Evolutionary conservation across 2,888 invertebrate species (phyloP).

Genomic region (Blastobasis lacticolella): DNA sequence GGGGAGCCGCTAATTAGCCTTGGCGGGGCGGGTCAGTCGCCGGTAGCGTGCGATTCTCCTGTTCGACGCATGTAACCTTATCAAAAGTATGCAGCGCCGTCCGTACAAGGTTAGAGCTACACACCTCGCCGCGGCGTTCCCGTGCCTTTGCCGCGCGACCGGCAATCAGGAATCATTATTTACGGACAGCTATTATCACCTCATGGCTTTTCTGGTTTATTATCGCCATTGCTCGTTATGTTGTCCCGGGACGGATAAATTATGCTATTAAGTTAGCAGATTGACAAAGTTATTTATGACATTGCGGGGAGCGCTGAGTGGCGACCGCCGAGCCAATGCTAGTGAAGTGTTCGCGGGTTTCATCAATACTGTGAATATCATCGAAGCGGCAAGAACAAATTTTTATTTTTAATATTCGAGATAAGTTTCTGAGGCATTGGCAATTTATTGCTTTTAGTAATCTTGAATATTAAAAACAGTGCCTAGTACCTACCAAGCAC

Average conservation of each 20-base stretch:
- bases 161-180: constrained; percentile 72
- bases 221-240: constrained; percentile 71
- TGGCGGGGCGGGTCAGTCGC: no score
- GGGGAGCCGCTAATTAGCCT: constrained; percentile 24
- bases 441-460: no score
- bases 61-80: constrained; percentile 16
- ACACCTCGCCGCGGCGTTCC: constrained; percentile 31
- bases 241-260: constrained; percentile 70
- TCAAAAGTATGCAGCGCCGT: not conserved
- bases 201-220: constrained; percentile 73
- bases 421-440: no score
- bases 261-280: constrained; percentile 74
- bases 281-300: constrained; percentile 74
- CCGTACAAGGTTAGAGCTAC: constrained; percentile 14
- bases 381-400: no score
- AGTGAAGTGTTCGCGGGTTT: constrained; percentile 1
- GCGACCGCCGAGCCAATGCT: constrained; percentile 42
- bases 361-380: no score
- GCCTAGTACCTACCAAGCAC: no score
- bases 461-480: no score
- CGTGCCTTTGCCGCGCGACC: constrained; percentile 33
- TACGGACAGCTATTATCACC: constrained; percentile 72
- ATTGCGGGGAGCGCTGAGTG: constrained; percentile 60
- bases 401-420: no score
- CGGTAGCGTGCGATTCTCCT: constrained; percentile 17